Evolutionary conservation across 1,140 invertebrate genomes (phyloP), one percentile per base, ranked within the genome.

Genomic region (Ceratosolen fusciceps): DNA sequence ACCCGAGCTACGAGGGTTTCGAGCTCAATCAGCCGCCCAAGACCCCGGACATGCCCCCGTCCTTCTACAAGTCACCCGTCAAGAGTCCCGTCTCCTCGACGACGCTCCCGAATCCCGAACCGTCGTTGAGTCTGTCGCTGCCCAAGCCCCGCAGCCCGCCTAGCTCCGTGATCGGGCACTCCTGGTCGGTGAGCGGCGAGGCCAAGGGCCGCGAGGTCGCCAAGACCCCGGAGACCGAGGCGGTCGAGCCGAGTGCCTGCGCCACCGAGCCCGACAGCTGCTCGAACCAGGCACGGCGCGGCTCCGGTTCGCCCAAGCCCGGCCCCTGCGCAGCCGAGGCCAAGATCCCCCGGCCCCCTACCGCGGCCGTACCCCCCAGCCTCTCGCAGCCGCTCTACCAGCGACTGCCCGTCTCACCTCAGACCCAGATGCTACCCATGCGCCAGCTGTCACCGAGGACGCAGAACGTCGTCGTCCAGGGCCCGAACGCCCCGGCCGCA

Each of bases 1-100:
- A 90, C 80, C 92, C 90, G n/a, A 90, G 90, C 72, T 92, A 93
- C 75, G 92, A 93, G 67, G 88, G 85, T 10, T 90, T 90, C 72
- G 90, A 92, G 83, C 52, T 89, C 0, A 86, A 85, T 1, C 86
- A 91, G 49, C 89, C 87, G 7, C 89, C 90, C 0, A 90, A 90
- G 65, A 91, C 90, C 8, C 89, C 90, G 12, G 90, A 91, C 47
- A 88, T 90, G 68, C 88, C 89, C 52, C 87, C 89, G 52, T 88
- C 87, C 0, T 90, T 88, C 79, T 90, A 88, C 73, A 90, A 91
- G 68, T 87, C 86, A 7, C 87, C 88, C 7, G 82, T 86, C 0
- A 90, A 88, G 56, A 88, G 86, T 2, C 56, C 85, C 21, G 82
- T 79, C 19, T 34, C 74, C 1, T 70, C 68, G 10, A 19, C 56